Conservation (phyloP, 2,113 vertebrate species). For the Hippolais icterina region DNA sequence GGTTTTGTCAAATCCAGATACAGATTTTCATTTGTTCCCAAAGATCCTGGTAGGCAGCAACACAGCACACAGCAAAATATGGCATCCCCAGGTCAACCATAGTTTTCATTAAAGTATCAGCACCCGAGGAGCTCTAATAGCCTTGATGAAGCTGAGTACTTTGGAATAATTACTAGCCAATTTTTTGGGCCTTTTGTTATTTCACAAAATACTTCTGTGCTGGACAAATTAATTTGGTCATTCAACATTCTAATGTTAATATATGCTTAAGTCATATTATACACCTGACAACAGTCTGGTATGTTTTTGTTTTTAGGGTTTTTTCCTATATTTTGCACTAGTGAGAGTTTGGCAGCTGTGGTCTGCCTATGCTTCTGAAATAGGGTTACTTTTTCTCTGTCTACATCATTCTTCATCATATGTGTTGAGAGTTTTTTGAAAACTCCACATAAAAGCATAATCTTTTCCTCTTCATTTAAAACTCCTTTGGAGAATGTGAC, state of each 20-base stretch:
- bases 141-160: not conserved
- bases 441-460: not conserved
- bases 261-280: not conserved
- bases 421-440: not conserved
- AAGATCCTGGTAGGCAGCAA: not conserved
- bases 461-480: not conserved
- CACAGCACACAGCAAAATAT: not conserved
- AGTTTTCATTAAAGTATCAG: not conserved
- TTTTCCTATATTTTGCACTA: not conserved
- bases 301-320: rapidly evolving
- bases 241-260: not conserved
- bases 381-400: not conserved
- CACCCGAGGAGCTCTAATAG: not conserved
- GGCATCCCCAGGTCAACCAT: not conserved
- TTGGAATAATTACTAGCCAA: not conserved
- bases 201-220: not conserved
- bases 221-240: not conserved
- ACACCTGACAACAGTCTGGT: not conserved
- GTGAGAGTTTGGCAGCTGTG: not conserved
- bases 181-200: not conserved
- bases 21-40: not conserved
- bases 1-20: not conserved
- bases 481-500: not conserved
- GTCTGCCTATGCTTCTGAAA: not conserved
- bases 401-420: not conserved